Percentiles rank a stretch among this genome's conserved stretches.
These are phyloP conservation scores for Dipodomys spectabilis DNA, from an alignment of 2,113 vertebrate species.

Conservation along the genomic window DNA sequence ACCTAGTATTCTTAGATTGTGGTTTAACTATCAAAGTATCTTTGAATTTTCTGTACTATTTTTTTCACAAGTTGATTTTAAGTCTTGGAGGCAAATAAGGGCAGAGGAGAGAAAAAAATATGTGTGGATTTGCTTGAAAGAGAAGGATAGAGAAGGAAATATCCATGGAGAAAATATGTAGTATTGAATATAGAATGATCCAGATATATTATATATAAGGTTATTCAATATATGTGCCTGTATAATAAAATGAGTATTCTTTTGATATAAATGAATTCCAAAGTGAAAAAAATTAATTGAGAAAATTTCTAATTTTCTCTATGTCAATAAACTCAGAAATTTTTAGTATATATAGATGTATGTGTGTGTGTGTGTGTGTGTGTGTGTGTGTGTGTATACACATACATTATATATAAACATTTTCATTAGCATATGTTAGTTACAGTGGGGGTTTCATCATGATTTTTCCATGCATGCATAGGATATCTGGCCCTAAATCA, in stretches of 20 bases:
- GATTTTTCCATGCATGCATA: too few species aligned
- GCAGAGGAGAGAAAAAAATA: not conserved
- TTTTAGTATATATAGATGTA: not conserved
- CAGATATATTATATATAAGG: not conserved
- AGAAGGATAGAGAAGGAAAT: not conserved
- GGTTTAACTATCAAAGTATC: not conserved
- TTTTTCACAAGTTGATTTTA: conserved; percentile 2
- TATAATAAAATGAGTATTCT: not conserved
- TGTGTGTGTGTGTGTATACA: too few species aligned
- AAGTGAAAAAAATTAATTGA: not conserved
- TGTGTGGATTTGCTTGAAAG: not conserved
- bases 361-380: too few species aligned
- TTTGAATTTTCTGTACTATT: not conserved
- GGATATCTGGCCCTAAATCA: too few species aligned
- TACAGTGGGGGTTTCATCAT: too few species aligned
- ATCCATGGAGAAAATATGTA: not conserved
- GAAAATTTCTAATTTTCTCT: not conserved
- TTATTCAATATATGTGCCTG: not conserved
- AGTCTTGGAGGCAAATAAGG: not conserved
- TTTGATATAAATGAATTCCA: not conserved
- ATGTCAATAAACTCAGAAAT: not conserved
- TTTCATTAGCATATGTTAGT: too few species aligned
- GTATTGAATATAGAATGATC: not conserved
- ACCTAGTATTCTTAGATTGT: not conserved
- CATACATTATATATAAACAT: too few species aligned